Percentiles rank a stretch among this genome's conserved stretches.
phyloP scores from a whole-genome alignment of 2,888 invertebrate genomes.

The Meta bourneti region DNA sequence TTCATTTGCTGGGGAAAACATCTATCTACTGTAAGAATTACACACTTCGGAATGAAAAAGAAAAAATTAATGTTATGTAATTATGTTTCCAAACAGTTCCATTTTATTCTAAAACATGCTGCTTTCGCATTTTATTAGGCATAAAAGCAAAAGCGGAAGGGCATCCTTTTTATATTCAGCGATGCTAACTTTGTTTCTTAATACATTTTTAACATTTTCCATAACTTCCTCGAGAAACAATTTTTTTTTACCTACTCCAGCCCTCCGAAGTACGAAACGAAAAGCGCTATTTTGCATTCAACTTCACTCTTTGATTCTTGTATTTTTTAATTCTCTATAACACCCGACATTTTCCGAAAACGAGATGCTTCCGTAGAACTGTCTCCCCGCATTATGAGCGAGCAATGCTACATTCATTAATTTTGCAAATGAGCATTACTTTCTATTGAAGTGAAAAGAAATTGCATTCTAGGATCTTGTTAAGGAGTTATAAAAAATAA shows the following conservation, averaged over 20 bases:
- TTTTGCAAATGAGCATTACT: conserved; percentile 1
- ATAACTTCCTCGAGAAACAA: not conserved
- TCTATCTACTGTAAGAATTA: not conserved
- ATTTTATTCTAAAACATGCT: not conserved
- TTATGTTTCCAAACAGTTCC: not conserved
- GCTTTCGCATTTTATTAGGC: not conserved
- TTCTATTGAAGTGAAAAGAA: not conserved
- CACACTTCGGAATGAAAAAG: not conserved
- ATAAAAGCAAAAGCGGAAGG: not conserved
- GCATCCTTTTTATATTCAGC: not conserved
- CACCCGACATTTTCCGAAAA: not conserved
- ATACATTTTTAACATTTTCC: not conserved
- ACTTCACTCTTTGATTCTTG: not conserved
- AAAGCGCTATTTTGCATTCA: not conserved
- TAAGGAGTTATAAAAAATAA: not conserved
- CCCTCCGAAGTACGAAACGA: not conserved
- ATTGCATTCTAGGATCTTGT: not conserved
- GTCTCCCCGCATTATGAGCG: not conserved
- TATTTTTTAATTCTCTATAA: not conserved
- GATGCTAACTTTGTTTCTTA: not conserved
- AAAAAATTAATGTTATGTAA: not conserved
- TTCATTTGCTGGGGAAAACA: not conserved
- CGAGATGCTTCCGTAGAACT: not conserved
- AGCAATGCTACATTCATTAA: not conserved
- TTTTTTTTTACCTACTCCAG: not conserved